Evolutionary conservation across 2,797 vertebrate genomes (phyloP).

Genomic region (Mycteria americana): DNA sequence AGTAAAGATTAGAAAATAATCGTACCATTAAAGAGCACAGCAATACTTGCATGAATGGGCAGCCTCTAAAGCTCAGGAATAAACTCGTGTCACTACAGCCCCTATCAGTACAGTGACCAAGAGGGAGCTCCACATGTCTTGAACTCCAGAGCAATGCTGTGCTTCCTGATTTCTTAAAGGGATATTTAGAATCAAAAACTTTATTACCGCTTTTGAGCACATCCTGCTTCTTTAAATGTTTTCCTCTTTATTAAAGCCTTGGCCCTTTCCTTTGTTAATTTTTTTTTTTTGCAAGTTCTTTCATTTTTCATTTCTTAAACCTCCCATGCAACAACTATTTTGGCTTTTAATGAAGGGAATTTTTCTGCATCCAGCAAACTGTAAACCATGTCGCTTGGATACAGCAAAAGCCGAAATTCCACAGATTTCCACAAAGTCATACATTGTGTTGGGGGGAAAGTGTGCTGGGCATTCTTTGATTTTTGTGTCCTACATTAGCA

Average conservation of each 20-base stretch:
- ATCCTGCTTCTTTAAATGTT: neutral
- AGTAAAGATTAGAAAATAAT: neutral
- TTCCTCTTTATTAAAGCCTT: neutral
- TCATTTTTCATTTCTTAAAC: slow-evolving; percentile 77
- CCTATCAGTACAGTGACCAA: neutral
- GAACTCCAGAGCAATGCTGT: neutral
- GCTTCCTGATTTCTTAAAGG: neutral
- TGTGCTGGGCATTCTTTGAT: slow-evolving; percentile 26
- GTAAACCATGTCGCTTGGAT: slow-evolving; percentile 60
- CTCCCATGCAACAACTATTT: slow-evolving; percentile 78
- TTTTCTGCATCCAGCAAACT: slow-evolving; percentile 70
- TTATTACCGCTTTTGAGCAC: neutral
- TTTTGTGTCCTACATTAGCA: slow-evolving; percentile 4
- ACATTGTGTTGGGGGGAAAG: slow-evolving; percentile 45
- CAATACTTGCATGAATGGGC: neutral
- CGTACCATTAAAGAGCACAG: neutral
- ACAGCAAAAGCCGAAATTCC: slow-evolving; percentile 69
- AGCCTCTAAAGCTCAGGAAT: neutral
- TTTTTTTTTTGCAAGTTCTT: neutral
- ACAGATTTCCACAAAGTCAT: slow-evolving; percentile 58
- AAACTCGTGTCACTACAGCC: neutral
- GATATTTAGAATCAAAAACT: neutral
- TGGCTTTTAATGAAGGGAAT: slow-evolving; percentile 73
- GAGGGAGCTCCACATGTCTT: neutral
- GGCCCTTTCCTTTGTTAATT: neutral